phyloP scores from a whole-genome alignment of 2,797 vertebrate species.

The Harpagifer antarcticus region DNA sequence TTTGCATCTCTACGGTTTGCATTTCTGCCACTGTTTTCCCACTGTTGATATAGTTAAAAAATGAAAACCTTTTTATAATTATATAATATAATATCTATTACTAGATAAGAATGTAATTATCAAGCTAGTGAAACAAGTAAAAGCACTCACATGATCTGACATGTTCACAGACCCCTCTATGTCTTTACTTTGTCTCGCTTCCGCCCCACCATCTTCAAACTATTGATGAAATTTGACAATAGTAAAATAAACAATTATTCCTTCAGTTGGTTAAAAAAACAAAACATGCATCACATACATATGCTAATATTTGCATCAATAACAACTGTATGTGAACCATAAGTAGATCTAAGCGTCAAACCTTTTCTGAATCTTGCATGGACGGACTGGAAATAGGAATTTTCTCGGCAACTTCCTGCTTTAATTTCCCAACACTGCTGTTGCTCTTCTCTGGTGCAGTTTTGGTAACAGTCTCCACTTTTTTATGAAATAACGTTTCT shows the following conservation, averaged over 20 bases:
- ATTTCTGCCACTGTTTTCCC: background rate
- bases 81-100: too few relatives aligned
- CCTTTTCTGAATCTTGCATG: slow-evolving; percentile 86
- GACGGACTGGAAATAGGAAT: slow-evolving; percentile 84
- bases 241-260: background rate
- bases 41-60: background rate
- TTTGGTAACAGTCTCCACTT: slow-evolving; percentile 61
- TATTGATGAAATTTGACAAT: slow-evolving; percentile 45
- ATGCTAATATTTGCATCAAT: background rate
- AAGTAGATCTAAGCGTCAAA: slow-evolving; percentile 41
- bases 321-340: too few relatives aligned
- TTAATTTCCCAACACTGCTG: slow-evolving; percentile 79
- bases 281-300: background rate
- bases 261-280: background rate
- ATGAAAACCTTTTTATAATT: too few relatives aligned
- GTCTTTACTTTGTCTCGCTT: slow-evolving; percentile 75
- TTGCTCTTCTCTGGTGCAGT: slow-evolving; percentile 54
- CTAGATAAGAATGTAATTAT: background rate
- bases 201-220: slow-evolving; percentile 79
- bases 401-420: slow-evolving; percentile 82
- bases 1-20: background rate
- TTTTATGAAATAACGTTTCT: slow-evolving; percentile 60
- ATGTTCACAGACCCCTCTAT: slow-evolving; percentile 80
- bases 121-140: background rate
- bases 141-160: slow-evolving; percentile 85